Base-by-base conservation (phyloP, 2,888 invertebrate species). In the Eilema griseolum region DNA sequence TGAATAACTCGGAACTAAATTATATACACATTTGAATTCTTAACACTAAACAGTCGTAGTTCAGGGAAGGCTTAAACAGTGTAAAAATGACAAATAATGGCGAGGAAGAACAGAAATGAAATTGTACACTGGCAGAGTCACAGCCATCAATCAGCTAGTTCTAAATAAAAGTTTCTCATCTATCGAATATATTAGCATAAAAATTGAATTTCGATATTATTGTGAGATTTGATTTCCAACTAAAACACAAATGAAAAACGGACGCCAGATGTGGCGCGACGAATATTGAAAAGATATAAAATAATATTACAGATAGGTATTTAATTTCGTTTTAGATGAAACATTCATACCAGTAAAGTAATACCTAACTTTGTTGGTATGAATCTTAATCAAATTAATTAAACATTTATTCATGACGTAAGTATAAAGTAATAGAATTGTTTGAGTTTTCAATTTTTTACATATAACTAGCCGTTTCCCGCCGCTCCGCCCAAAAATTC, bases 231-330 rank as follows among this genome's bases (percentile, higher is more conserved):
- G 70, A 79, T 70, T 77, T 70, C 71, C 41, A 57, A 70, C 64
- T 61, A 57, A 57, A 77, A 81, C 72, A 77, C 68, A 79, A 81
- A 80, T 76, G 72, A 80, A 70, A 79, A 80, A 79, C 77, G 66
- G 64, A 74, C 61, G 72, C 63, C 71, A 80, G 80, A 79, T 80
- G 80, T 69, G 67, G 57, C 71, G 72, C 71, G 68, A 74, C 10
- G 8, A 52, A 71, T 72, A 72, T 71, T 16, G 60, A 79, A 52
- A 52, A 52, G 52, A 52, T 52, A 52, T 76, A 70, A 73, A 75
- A n/a, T n/a, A 61, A 75, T 74, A 78, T 74, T 78, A 77, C 79
- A 67, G 66, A 78, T 46, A 82, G 76, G 77, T 79, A 75, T 70
- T 52, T 52, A 70, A 73, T 66, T 61, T 57, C 52, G 57, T 70